Base-by-base conservation (phyloP, 2,888 invertebrate genomes). In the Zootermopsis nevadensis region DNA sequence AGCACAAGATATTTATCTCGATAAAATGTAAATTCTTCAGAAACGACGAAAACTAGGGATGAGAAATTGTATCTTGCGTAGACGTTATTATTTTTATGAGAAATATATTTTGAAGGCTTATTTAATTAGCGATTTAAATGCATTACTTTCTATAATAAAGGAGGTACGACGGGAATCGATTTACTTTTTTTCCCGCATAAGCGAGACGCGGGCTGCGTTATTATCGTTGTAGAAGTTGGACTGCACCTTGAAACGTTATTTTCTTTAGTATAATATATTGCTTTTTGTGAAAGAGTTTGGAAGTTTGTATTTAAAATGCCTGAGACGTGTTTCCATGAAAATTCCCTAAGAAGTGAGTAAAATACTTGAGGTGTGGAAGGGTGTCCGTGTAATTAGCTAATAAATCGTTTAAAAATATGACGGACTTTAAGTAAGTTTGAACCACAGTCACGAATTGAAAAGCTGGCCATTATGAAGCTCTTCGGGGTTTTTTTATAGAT, bases 71-170 rank as follows among this genome's bases (percentile, higher is more conserved):
- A 74, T 38, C 24, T n/a, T 15, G 42, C 22, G 22, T 38, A 38
- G n/a, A 42, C 24, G 1, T 74, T 74, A 74, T 74, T 38, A 38
- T 33, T 74, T 74, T 74, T 38, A 33, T 33, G 74, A 8, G 33
- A 33, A 69, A 33, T 69, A 33, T 33, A 38, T 42, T 42, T 38
- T 74, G 35, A 42, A 33, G 42, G 74, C 74, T 74, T 74, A 38
- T 38, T 74, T 74, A 74, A 74, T 74, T 74, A 74, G 74, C 74
- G 74, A 74, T 74, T 74, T 74, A 74, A 74, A 74, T 74, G 74
- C 74, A 74, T 74, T 74, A 74, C 74, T 42, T 74, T 74, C 42
- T 42, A n/a, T 22, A 74, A 35, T 38, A 38, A 74, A 1, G n/a
- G 27, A 35, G 74, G 38, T 38, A 42, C 0, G 74, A 42, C 0